Base-by-base conservation (phyloP, 2,797 vertebrate species). In the Melanotaenia nigrans region DNA sequence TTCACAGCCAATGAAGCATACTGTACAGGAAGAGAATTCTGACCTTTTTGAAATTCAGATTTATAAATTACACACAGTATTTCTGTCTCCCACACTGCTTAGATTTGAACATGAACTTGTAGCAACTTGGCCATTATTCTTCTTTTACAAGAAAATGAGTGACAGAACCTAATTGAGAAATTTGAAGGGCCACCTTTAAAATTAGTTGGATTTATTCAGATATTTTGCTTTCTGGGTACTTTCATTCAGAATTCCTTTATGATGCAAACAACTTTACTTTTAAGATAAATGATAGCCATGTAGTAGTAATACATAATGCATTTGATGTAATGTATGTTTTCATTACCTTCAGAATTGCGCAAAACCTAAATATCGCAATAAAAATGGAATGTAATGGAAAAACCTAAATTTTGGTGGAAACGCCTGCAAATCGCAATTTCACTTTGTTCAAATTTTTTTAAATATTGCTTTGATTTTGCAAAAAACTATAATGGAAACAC, bases 21-120 rank as follows among this genome's bases (percentile, higher is more conserved):
- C 59, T 62, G 51, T 45, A 67, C 78, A 84, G 79, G 73, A 78
- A 80, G 62, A 81, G 18, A 55, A 86, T 69, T 85, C 57, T 92
- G 85, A 92, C 90, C 90, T 92, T 92, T 40, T 92, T 59, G 57
- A 75, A 67, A 59, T 73, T 86, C 62, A 65, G 68, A 88, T 85
- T 61, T 73, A 71, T 76, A 60, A 79, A 71, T 81, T 66, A 75
- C 35, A 75, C 42, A 67, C 56, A 61, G 45, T 30, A 13, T 51
- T 33, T 60, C 55, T 61, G 1, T 65, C 22, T 62, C 14, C 42
- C 64, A 59, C 9, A 42, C 60, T 71, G 20, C 22, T 68, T 53
- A 25, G 24, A 10, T 70, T 65, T 71, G 13, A 30, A 11, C 9
- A 13, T 59, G 10, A 40, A 63, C 45, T 16, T 36, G n/a, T 61